Conservation (phyloP, 53 echinoderm and acorn worm species). For the Hippasteria phrygiana region DNA sequence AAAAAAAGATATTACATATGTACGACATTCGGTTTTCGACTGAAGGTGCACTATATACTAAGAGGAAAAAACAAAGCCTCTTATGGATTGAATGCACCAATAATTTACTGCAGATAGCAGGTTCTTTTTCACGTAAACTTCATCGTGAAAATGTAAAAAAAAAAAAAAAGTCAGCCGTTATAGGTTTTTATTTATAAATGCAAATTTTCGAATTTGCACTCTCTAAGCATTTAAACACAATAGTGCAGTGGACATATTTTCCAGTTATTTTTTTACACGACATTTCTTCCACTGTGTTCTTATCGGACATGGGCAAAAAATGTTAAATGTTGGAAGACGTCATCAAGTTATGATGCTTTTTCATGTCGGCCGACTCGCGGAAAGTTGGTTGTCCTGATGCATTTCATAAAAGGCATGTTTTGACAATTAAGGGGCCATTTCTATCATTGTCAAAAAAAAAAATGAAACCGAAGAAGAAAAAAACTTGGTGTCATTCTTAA, state of each 20-base stretch:
- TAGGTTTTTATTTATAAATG: constrained; percentile 12
- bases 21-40: background rate
- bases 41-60: background rate
- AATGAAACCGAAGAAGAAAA: background rate
- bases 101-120: too few relatives aligned
- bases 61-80: background rate
- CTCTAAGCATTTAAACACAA: background rate
- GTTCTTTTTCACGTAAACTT: background rate
- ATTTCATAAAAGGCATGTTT: background rate
- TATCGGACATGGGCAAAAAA: background rate
- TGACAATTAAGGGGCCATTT: background rate
- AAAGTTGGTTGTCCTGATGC: background rate
- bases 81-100: too few relatives aligned
- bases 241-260: background rate
- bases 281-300: background rate
- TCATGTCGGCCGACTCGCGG: background rate
- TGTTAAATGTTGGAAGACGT: background rate
- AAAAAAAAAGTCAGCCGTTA: background rate
- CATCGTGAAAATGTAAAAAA: background rate
- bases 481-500: background rate
- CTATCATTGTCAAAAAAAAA: background rate
- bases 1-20: background rate
- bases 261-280: too few relatives aligned
- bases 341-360: background rate
- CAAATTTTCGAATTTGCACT: background rate